These are phyloP conservation scores for Xiphophorus maculatus DNA, from an alignment of 2,113 vertebrate species.

Conservation along the genomic window DNA sequence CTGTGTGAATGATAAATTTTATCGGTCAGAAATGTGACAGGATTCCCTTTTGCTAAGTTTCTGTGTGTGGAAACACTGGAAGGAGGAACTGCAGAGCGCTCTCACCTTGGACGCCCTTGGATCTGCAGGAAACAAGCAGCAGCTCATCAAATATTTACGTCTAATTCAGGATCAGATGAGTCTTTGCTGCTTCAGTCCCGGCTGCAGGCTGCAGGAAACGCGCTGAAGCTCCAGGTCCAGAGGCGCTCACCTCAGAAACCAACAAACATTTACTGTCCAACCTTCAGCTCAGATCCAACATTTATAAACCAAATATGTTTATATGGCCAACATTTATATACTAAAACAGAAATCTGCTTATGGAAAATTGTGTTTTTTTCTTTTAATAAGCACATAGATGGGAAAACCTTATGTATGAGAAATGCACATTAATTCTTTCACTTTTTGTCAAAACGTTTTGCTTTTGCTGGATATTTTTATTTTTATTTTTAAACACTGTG, in stretches of 20 bases:
- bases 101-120: slow-evolving; percentile 60
- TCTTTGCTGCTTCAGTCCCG: slow-evolving; percentile 38
- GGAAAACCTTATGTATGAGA: too few species aligned
- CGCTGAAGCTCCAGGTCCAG: slow-evolving; percentile 4
- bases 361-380: too few species aligned
- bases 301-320: not conserved
- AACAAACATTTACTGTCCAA: not conserved
- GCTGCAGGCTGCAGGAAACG: slow-evolving; percentile 33
- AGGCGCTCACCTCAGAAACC: not conserved
- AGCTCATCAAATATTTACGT: slow-evolving; percentile 74
- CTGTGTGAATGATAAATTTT: too few species aligned
- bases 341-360: too few species aligned
- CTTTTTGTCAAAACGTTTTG: too few species aligned
- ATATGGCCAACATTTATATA: too few species aligned
- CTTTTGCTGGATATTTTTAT: too few species aligned
- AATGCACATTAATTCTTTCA: too few species aligned
- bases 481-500: too few species aligned
- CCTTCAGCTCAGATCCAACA: not conserved
- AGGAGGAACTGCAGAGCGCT: slow-evolving; percentile 20
- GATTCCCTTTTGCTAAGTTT: not conserved
- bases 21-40: not conserved
- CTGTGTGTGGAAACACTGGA: not conserved
- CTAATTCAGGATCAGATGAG: slow-evolving; percentile 60
- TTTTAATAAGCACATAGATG: not conserved
- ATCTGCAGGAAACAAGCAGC: slow-evolving; percentile 55